Conservation (phyloP, 2,888 invertebrate genomes). For the Drosophila nr. perissopoda region DNA sequence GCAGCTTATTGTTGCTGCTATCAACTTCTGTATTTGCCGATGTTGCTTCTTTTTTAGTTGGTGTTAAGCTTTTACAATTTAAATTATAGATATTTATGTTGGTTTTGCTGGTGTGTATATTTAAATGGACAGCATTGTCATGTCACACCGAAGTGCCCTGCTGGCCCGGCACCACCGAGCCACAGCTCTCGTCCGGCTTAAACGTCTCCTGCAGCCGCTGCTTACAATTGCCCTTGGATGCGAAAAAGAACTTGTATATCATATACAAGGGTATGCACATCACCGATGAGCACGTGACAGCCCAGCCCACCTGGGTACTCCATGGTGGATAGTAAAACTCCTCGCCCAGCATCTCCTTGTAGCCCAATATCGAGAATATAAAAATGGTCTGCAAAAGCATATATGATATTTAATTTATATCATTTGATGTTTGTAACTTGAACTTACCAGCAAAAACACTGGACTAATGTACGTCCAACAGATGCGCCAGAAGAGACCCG, state of each 20-base stretch:
- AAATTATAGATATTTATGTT: slow-evolving; percentile 62
- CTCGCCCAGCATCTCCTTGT: slow-evolving; percentile 92
- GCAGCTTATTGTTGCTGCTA: slow-evolving; percentile 54
- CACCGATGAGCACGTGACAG: slow-evolving; percentile 93
- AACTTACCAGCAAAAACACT: slow-evolving; percentile 90
- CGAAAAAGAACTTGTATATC: slow-evolving; percentile 89
- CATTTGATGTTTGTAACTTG: fast-evolving
- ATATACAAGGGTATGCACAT: slow-evolving; percentile 94
- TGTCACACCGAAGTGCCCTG: slow-evolving; percentile 85
- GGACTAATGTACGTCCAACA: slow-evolving; percentile 96
- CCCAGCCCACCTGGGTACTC: slow-evolving; percentile 93
- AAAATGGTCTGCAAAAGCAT: slow-evolving; percentile 89
- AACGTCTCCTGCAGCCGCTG: slow-evolving; percentile 78
- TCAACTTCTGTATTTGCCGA: slow-evolving; percentile 22
- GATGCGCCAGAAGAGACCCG: slow-evolving; percentile 92
- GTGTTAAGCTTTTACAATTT: slow-evolving; percentile 69
- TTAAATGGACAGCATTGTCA: slow-evolving; percentile 73
- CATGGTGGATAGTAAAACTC: slow-evolving; percentile 92
- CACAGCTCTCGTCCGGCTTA: slow-evolving; percentile 78
- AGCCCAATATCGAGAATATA: slow-evolving; percentile 92
- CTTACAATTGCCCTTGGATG: slow-evolving; percentile 87
- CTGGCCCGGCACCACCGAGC: slow-evolving; percentile 84
- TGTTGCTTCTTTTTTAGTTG: slow-evolving; percentile 57
- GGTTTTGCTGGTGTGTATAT: slow-evolving; percentile 66
- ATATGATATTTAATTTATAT: background rate